A percentile compares a stretch with the other conserved stretches of the same genome.
Conservation (phyloP, 1,140 invertebrate genomes). For the Drosophila melanica region DNA sequence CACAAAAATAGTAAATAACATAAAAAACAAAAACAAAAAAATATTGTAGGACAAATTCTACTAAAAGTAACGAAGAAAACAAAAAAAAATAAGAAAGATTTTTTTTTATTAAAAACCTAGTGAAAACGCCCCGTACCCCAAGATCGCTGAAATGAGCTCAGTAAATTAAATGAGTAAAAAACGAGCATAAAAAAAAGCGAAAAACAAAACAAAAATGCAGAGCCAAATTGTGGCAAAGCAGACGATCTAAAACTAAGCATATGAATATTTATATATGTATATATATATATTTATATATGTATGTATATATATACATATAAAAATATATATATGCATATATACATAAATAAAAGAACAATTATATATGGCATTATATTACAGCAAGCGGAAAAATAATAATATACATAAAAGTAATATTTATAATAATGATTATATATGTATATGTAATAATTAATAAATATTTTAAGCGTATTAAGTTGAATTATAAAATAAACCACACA, state of each 20-base stretch:
- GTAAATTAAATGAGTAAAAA: conserved; percentile 9
- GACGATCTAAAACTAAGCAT: conserved; percentile 17
- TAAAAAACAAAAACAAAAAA: conserved; percentile 29
- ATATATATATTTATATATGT: conserved; percentile 42
- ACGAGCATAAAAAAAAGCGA: conserved; percentile 11
- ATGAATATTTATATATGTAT: conserved; percentile 35
- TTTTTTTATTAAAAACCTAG: conserved; percentile 73
- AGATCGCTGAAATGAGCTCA: conserved; percentile 37
- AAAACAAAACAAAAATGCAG: conserved; percentile 8
- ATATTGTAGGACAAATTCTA: conserved; percentile 76
- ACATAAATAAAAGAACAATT: conserved; percentile 52
- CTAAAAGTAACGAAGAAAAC: conserved; percentile 56
- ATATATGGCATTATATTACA: conserved; percentile 75
- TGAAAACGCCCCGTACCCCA: conserved; percentile 33
- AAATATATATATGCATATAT: conserved; percentile 42
- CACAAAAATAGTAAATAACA: conserved; percentile 72
- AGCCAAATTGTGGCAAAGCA: conserved; percentile 4
- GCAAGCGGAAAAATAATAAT: conserved; percentile 55
- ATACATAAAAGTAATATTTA: conserved; percentile 41
- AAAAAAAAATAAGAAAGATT: conserved; percentile 39
- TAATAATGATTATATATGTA: conserved; percentile 53
- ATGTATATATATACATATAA: conserved; percentile 42
- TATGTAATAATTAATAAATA: conserved; percentile 51
- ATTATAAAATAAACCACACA: conserved; percentile 66
- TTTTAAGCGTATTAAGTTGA: conserved; percentile 68